phyloP scores from a whole-genome alignment of 2,113 vertebrate genomes.

The Entelurus aequoreus region DNA sequence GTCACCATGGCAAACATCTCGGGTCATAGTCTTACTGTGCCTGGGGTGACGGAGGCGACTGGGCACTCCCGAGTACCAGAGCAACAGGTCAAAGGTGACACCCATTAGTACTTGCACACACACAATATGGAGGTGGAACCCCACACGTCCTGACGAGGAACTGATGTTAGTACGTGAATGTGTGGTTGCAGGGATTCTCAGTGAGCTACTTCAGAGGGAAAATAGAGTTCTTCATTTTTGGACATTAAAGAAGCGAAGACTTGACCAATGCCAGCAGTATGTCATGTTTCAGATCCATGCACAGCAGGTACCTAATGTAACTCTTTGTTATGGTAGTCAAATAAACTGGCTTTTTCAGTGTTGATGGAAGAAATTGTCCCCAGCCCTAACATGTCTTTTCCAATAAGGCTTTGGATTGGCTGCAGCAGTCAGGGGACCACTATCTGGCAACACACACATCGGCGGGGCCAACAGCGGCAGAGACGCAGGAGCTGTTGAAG shows the following conservation, averaged over 20 bases:
- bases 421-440: slow-evolving; percentile 94
- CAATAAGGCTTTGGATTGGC: slow-evolving; percentile 90
- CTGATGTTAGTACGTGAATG: slow-evolving; percentile 5
- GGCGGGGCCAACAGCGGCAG: slow-evolving; percentile 79
- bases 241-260: slow-evolving; percentile 91
- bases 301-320: slow-evolving; percentile 79
- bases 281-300: slow-evolving; percentile 96
- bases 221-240: slow-evolving; percentile 96
- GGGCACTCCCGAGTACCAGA: slow-evolving; percentile 91
- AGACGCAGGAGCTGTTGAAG: slow-evolving; percentile 90
- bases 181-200: slow-evolving; percentile 82
- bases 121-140: neutral
- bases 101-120: neutral
- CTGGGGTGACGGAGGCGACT: slow-evolving; percentile 76
- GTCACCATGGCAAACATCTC: slow-evolving; percentile 95
- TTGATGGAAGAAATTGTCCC: no score
- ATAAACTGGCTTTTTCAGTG: neutral
- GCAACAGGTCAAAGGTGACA: slow-evolving; percentile 94
- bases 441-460: slow-evolving; percentile 91
- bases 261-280: slow-evolving; percentile 97
- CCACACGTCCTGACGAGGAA: neutral
- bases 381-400: neutral
- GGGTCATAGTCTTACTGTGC: slow-evolving; percentile 89
- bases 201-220: slow-evolving; percentile 92
- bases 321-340: neutral